A percentile compares a stretch with the other conserved stretches of the same genome.
Conservation (phyloP, 2,888 invertebrate species). For the Lasioglossum vierecki region DNA sequence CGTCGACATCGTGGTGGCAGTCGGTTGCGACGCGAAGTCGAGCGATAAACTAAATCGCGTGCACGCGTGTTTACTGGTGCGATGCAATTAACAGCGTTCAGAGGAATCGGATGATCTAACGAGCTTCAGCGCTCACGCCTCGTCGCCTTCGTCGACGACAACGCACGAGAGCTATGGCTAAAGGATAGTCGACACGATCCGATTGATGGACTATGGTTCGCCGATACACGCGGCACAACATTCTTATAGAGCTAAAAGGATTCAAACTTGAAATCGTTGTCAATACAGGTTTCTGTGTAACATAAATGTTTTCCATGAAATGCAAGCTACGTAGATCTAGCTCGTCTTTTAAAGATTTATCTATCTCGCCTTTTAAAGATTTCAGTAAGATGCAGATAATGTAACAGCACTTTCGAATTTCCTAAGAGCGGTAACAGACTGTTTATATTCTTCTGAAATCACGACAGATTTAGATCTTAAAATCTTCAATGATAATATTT, state of each 20-base stretch:
- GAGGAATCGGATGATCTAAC: conserved; percentile 64
- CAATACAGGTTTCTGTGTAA: neutral
- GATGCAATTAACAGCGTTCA: conserved; percentile 69
- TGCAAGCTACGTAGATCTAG: no score
- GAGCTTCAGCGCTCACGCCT: conserved; percentile 50
- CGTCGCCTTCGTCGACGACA: conserved; percentile 16
- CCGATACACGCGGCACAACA: neutral
- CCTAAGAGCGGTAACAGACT: no score
- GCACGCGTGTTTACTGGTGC: conserved; percentile 61
- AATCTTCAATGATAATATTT: no score
- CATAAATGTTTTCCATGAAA: no score
- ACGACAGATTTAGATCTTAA: no score
- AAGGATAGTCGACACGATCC: neutral
- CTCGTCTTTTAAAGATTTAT: no score
- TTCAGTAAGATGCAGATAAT: no score
- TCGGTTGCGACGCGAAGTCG: conserved; percentile 46
- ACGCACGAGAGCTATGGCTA: neutral
- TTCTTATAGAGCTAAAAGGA: neutral
- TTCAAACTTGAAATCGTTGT: neutral
- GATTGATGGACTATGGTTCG: conserved; percentile 5
- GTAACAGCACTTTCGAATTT: no score
- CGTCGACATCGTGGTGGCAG: conserved; percentile 12
- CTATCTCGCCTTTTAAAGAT: no score
- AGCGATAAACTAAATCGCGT: conserved; percentile 62
- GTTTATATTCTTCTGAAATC: no score